phyloP scores from a whole-genome alignment of 2,113 vertebrate species.

The Carassius gibelio region DNA sequence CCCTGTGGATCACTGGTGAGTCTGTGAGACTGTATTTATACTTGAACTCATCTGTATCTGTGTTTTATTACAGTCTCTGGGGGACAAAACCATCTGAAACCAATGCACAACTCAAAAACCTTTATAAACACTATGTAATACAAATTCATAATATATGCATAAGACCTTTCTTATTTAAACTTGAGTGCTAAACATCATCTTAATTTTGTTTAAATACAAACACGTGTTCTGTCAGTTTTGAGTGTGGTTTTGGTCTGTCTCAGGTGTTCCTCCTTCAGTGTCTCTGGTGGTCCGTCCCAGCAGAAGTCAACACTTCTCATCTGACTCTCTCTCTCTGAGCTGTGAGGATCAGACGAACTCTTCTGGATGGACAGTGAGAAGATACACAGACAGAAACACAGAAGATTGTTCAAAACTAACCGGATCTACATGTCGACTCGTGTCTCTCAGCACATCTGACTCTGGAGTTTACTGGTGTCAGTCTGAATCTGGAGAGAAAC shows the following conservation, averaged over 20 bases:
- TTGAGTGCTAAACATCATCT: no score
- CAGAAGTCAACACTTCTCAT: constrained; percentile 34
- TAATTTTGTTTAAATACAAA: no score
- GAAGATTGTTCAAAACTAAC: not conserved
- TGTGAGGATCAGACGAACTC: constrained; percentile 12
- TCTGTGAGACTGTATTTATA: not conserved
- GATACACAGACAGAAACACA: constrained; percentile 5
- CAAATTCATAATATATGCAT: not conserved
- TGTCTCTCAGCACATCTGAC: not conserved
- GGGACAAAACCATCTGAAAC: no score
- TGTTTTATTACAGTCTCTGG: not conserved
- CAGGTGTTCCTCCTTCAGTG: no score
- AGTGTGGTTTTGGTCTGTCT: not conserved
- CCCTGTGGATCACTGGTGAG: constrained; percentile 54
- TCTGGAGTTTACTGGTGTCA: not conserved
- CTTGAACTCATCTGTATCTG: not conserved
- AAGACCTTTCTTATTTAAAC: no score
- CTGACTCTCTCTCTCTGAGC: not conserved
- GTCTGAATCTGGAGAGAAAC: not conserved
- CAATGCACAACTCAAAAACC: no score
- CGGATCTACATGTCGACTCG: not conserved
- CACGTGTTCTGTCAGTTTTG: not conserved
- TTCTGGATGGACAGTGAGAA: constrained; percentile 25
- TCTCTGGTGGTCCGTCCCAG: not conserved
- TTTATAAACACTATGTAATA: not conserved